Percentiles rank a stretch among this genome's conserved stretches.
phyloP scores from a whole-genome alignment of 1,140 invertebrate genomes.

The Drosophila leontia region DNA sequence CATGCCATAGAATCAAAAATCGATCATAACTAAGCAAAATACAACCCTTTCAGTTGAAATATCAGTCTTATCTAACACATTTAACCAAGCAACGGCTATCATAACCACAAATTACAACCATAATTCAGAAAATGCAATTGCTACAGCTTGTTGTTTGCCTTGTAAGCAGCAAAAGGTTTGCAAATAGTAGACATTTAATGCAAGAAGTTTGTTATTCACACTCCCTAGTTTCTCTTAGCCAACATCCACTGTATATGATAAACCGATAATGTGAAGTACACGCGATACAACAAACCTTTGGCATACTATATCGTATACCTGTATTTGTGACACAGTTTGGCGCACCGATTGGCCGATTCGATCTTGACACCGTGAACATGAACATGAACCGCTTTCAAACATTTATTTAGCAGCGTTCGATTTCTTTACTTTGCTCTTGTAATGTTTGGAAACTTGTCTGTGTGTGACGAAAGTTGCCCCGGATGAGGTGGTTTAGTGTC shows the following conservation, averaged over 20 bases:
- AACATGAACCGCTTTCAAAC: constrained; percentile 43
- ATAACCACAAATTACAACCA: not conserved
- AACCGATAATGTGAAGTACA: constrained; percentile 38
- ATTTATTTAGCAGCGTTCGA: constrained; percentile 24
- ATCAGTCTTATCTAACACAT: not conserved
- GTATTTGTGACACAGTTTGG: constrained; percentile 45
- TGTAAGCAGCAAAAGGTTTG: not conserved
- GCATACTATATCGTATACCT: constrained; percentile 5
- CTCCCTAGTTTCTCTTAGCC: not conserved
- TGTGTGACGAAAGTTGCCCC: not conserved
- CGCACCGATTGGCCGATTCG: constrained; percentile 26
- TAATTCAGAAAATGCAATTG: not conserved
- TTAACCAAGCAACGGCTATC: not conserved
- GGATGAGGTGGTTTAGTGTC: not conserved
- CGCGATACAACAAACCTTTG: constrained; percentile 25
- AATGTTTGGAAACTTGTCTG: constrained; percentile 38
- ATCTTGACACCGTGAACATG: constrained; percentile 50
- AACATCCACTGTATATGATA: constrained; percentile 25
- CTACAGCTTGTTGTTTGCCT: not conserved
- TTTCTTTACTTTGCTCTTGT: constrained; percentile 44
- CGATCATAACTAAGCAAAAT: not conserved
- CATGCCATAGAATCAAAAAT: too few species aligned
- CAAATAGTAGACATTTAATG: not conserved
- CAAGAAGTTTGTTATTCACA: too few species aligned
- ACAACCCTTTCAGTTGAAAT: too few species aligned